Base-by-base conservation (phyloP, 2,113 vertebrate genomes). In the Plestiodon gilberti region DNA sequence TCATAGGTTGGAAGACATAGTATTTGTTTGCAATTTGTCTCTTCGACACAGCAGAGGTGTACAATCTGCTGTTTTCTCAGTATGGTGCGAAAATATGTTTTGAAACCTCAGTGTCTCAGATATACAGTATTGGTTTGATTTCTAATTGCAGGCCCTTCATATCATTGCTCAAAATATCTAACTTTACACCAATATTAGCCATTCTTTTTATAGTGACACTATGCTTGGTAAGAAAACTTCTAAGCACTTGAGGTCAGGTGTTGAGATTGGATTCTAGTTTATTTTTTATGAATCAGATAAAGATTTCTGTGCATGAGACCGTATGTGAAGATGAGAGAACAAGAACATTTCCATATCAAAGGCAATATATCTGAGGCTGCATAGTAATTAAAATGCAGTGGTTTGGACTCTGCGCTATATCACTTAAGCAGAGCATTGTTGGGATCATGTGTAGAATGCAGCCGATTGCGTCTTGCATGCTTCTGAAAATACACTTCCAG, bases 271-370 rank as follows among this genome's bases (percentile, higher is more conserved):
- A 97, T 94, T 95, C 95, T 98, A 98, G 97, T 98, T 96, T 97
- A 97, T 97, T 98, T 99, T 98, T 98, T 98, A 98, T 98, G 98
- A 98, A 98, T 98, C 98, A 96, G 96, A 98, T 98, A 97, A 98
- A 98, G 97, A 98, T 98, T 98, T 97, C 97, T 97, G 97, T 97
- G 96, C 97, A 95, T 96, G 96, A 97, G 95, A 96, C 97, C 89
- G 96, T 96, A 97, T 97, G 97, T 97, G 97, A 98, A 98, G 98
- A 98, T 96, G 97, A 96, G 97, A 97, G 95, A 96, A 96, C 95
- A 99, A 96, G 95, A 96, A 94, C 93, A 99, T 99, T 99, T 98
- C 98, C 98, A 99, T 99, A 98, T 99, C 98, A 99, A 99, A 99
- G 98, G 96, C 96, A 94, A 97, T 93, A 96, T 97, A 97, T 97